phyloP scores from a whole-genome alignment of 1,140 invertebrate species.

The Macrocentrus cingulum region DNA sequence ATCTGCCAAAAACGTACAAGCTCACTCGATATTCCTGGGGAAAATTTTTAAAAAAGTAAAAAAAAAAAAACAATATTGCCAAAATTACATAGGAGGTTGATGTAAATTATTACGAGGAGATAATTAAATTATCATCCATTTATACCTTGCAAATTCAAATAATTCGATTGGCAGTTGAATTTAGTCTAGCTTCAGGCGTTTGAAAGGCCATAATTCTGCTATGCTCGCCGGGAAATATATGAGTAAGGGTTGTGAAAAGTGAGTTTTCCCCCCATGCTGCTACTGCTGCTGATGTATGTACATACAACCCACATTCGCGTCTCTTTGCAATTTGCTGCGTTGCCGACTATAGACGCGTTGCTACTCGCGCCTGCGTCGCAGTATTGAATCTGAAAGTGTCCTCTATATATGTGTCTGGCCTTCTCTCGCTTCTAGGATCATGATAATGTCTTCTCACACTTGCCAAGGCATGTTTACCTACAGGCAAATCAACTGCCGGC shows the following conservation, averaged over 20 bases:
- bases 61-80: no score
- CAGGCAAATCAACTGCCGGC: constrained; percentile 23
- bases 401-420: constrained; percentile 6
- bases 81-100: no score
- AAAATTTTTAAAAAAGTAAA: no score
- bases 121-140: no score
- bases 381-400: constrained; percentile 36
- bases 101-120: no score
- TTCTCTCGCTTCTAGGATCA: constrained; percentile 2
- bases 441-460: neutral
- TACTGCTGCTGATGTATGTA: no score
- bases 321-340: constrained; percentile 16
- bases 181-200: neutral
- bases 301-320: no score
- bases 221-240: constrained; percentile 6
- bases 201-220: neutral
- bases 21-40: no score
- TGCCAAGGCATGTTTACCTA: constrained; percentile 14
- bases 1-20: neutral
- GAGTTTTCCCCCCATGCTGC: constrained; percentile 5
- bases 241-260: constrained; percentile 13
- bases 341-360: constrained; percentile 9
- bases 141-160: no score
- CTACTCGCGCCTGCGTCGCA: constrained; percentile 37
- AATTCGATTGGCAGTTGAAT: neutral